Percentiles rank a stretch among this genome's conserved stretches.
phyloP scores from a whole-genome alignment of 2,888 invertebrate species.

The Cerastis rubricosa region DNA sequence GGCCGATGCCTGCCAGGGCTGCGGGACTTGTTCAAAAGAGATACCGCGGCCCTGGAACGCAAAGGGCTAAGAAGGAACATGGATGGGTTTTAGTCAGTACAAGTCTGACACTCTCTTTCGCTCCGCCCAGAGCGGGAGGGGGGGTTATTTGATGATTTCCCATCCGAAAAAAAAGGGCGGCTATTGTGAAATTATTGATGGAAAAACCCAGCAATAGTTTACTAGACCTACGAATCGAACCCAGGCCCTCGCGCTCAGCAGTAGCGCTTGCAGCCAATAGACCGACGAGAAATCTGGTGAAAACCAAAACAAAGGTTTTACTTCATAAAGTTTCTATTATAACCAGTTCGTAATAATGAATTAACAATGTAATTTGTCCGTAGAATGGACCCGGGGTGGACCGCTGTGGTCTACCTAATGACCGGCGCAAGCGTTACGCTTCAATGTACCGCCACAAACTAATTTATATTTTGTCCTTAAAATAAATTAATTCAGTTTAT shows the following conservation, averaged over 20 bases:
- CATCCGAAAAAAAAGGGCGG: too few relatives aligned
- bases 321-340: constrained; percentile 57
- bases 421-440: constrained; percentile 69
- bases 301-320: constrained; percentile 36
- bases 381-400: constrained; percentile 65
- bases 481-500: constrained; percentile 67
- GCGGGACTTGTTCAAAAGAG: too few relatives aligned
- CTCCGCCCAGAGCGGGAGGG: too few relatives aligned
- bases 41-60: too few relatives aligned
- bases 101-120: too few relatives aligned
- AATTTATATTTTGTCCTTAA: constrained; percentile 72
- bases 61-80: too few relatives aligned
- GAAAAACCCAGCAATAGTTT: neutral
- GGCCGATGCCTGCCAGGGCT: too few relatives aligned
- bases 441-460: constrained; percentile 73
- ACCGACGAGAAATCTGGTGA: neutral
- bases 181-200: neutral
- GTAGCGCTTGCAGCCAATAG: neutral
- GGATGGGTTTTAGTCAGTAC: too few relatives aligned
- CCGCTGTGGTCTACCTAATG: constrained; percentile 75
- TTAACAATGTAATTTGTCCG: constrained; percentile 77
- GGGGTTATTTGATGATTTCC: too few relatives aligned
- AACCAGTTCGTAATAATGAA: constrained; percentile 71
- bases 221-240: neutral
- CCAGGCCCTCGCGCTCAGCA: neutral